Percentiles rank a stretch among this genome's conserved stretches.
phyloP scores from a whole-genome alignment of 2,797 vertebrate genomes.

The Chlorospingus semifuscus region DNA sequence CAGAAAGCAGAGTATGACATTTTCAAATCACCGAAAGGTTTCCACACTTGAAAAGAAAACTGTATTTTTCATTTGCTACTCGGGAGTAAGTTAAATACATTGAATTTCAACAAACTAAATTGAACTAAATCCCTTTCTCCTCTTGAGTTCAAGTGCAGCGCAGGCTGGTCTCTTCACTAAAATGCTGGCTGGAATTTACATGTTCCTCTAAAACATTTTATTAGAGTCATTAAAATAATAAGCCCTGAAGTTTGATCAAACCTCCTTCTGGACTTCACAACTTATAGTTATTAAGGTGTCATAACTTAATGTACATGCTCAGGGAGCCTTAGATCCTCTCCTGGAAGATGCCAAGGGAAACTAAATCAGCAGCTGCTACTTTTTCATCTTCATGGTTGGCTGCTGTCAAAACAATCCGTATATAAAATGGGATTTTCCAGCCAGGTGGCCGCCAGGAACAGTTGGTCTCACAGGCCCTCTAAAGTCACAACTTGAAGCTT shows the following conservation, averaged over 20 bases:
- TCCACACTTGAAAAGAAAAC: background rate
- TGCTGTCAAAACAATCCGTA: conserved; percentile 46
- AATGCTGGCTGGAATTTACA: background rate
- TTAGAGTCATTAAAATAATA: conserved; percentile 23
- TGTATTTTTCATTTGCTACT: background rate
- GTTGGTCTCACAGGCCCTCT: background rate
- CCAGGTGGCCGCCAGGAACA: background rate
- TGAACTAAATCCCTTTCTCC: background rate
- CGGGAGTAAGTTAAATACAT: background rate
- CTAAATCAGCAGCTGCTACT: conserved; percentile 2
- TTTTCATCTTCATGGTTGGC: conserved; percentile 26
- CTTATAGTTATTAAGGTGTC: conserved; percentile 8
- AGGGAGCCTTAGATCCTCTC: background rate
- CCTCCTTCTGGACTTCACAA: background rate
- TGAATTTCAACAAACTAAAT: background rate
- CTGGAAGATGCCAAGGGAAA: background rate
- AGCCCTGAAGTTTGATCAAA: background rate
- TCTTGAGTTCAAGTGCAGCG: background rate
- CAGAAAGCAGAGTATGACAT: background rate
- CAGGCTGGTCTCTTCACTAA: background rate
- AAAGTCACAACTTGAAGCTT: background rate
- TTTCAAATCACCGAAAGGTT: background rate
- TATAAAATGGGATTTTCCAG: conserved; percentile 38
- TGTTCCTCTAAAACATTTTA: background rate
- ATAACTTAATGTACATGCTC: background rate